Evolutionary conservation across 2,113 vertebrate genomes (phyloP), one percentile per base, ranked within the genome.

Genomic region (Phyllostomus hastatus): DNA sequence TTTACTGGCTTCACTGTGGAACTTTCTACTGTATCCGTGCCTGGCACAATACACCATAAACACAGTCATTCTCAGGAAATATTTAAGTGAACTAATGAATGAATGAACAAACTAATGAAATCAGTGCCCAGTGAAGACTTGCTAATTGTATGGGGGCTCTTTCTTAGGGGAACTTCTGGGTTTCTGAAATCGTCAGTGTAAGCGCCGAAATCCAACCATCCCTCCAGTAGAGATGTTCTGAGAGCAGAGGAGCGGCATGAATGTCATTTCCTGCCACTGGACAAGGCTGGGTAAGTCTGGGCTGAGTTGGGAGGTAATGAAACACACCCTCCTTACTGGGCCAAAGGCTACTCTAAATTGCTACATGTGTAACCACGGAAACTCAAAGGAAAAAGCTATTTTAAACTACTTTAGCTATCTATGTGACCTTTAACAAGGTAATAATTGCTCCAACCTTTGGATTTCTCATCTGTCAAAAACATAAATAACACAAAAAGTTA

Each of bases 371-470:
- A 82, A 75, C 20, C 57, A 38, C 1, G 66, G 35, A 24, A 61
- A 79, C 11, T 41, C 46, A 19, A 73, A 89, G 50, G 54, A 93
- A 70, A 69, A 33, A 43, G 2, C 14, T 0, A 5, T 11, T 81
- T 38, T 38, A 22, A 4, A 89, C 61, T 87, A 94, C 64, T 48
- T 43, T 79, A 66, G n/a, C 22, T 91, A 79, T 22, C 26, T 70
- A 12, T 87, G 15, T 90, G 64, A 89, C n/a, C n/a, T 95, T 93
- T 81, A 91, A 78, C 22, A 87, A 92, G 31, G 54, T 52, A 66
- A 76, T 69, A 89, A 70, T 7, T 64, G 38, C 14, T 50, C 73
- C 4, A 87, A 35, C 0, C 48, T 88, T 95, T 91, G 52, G 59
- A 50, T 93, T 82, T 91, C 35, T 95, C 48, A 70, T 80, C 33